These are phyloP conservation scores for Boulengeromyrus knoepffleri DNA, from an alignment of 2,113 vertebrate species.

Conservation along the genomic window DNA sequence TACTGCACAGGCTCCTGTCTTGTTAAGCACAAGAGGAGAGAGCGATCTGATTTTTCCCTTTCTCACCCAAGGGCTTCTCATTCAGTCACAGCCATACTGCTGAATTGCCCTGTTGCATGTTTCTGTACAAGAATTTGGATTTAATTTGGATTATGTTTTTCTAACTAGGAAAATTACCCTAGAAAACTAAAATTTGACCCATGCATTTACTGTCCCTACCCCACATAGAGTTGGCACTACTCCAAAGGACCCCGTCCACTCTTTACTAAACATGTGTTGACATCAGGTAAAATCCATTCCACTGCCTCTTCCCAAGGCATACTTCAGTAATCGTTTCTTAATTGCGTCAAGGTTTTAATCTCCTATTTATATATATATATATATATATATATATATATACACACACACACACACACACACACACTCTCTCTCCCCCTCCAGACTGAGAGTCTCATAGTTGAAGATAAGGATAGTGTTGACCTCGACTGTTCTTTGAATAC, in stretches of 20 bases:
- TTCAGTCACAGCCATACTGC: background rate
- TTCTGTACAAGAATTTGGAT: background rate
- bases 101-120: background rate
- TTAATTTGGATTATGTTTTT: background rate
- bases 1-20: background rate
- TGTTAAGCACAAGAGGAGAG: background rate
- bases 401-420: background rate
- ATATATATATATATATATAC: too few species aligned
- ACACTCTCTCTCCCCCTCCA: background rate
- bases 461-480: conserved; percentile 26
- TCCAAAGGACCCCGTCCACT: background rate
- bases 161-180: background rate
- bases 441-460: conserved; percentile 7
- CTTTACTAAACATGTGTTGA: too few species aligned
- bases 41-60: background rate
- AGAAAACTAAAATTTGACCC: background rate
- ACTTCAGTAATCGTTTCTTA: conserved; percentile 27
- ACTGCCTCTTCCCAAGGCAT: conserved; percentile 12
- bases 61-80: background rate
- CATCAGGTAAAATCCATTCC: background rate
- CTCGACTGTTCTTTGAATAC: conserved; percentile 25
- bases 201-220: background rate
- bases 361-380: background rate
- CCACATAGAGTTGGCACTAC: background rate
- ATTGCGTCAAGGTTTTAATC: conserved; percentile 15